Percentiles rank a stretch among this genome's conserved stretches.
Conservation (phyloP, 2,888 invertebrate genomes). For the Sesamia inferens region DNA sequence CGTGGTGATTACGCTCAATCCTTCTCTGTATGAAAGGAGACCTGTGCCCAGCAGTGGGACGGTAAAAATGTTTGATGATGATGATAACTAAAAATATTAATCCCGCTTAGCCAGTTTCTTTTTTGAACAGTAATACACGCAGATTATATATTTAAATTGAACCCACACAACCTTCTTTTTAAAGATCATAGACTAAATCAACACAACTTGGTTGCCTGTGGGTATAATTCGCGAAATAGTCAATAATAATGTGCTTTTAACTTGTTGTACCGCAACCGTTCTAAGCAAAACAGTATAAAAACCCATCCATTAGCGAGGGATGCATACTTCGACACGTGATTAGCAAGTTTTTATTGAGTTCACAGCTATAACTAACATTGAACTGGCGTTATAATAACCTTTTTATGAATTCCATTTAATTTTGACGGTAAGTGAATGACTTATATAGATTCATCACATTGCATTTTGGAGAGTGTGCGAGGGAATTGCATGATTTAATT, state of each 20-base stretch:
- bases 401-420: background rate
- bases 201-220: conserved; percentile 34
- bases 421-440: background rate
- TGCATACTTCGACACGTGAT: conserved; percentile 54
- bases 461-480: too few species aligned
- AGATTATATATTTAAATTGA: background rate
- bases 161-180: conserved; percentile 3
- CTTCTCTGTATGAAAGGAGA: too few species aligned
- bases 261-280: conserved; percentile 65
- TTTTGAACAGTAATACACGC: background rate
- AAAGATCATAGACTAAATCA: conserved; percentile 34
- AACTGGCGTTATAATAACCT: background rate
- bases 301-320: conserved; percentile 60
- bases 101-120: too few species aligned
- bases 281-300: conserved; percentile 58
- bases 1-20: too few species aligned
- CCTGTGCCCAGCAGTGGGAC: too few species aligned
- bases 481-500: too few species aligned
- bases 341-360: conserved; percentile 52
- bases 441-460: background rate
- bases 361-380: background rate
- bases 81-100: too few species aligned
- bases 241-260: conserved; percentile 41
- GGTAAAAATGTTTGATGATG: too few species aligned
- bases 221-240: conserved; percentile 5